A percentile compares a stretch with the other conserved stretches of the same genome.
phyloP scores from a whole-genome alignment of 1,140 invertebrate species.

The Drosophila navojoa region DNA sequence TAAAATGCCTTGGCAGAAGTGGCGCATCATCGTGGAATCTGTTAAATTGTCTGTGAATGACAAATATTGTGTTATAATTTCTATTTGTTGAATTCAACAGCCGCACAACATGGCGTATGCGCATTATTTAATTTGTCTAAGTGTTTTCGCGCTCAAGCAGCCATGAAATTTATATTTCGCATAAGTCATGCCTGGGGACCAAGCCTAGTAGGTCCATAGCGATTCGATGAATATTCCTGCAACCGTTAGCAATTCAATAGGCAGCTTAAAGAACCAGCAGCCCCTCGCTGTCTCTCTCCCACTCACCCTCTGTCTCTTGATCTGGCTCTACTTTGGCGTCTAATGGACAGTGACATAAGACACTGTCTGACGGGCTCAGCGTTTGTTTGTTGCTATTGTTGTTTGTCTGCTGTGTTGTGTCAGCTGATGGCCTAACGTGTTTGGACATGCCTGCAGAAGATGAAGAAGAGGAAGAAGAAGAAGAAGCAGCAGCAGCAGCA shows the following conservation, averaged over 20 bases:
- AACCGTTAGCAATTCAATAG: constrained; percentile 48
- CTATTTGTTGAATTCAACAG: constrained; percentile 77
- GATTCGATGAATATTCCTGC: constrained; percentile 43
- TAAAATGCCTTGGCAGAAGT: constrained; percentile 48
- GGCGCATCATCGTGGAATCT: constrained; percentile 55
- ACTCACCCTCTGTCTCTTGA: not conserved
- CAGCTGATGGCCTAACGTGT: constrained; percentile 70
- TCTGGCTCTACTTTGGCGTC: constrained; percentile 36
- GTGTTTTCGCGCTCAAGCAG: constrained; percentile 60
- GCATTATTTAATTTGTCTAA: constrained; percentile 78
- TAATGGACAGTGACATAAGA: constrained; percentile 79
- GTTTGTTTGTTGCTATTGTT: constrained; percentile 30
- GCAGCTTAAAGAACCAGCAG: constrained; percentile 38
- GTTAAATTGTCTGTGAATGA: constrained; percentile 81
- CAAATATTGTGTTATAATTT: constrained; percentile 82
- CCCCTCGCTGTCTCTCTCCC: not conserved
- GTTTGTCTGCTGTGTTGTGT: constrained; percentile 36
- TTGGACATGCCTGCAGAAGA: constrained; percentile 61
- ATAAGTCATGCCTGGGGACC: constrained; percentile 23
- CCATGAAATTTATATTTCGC: constrained; percentile 52
- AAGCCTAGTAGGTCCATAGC: constrained; percentile 7
- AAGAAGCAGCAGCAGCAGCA: constrained; percentile 6
- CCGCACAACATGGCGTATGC: constrained; percentile 66
- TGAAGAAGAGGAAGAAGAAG: constrained; percentile 3
- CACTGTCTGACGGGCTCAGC: constrained; percentile 55